Base-by-base conservation (phyloP, 2,113 vertebrate species). In the Gorsachius goisagi region DNA sequence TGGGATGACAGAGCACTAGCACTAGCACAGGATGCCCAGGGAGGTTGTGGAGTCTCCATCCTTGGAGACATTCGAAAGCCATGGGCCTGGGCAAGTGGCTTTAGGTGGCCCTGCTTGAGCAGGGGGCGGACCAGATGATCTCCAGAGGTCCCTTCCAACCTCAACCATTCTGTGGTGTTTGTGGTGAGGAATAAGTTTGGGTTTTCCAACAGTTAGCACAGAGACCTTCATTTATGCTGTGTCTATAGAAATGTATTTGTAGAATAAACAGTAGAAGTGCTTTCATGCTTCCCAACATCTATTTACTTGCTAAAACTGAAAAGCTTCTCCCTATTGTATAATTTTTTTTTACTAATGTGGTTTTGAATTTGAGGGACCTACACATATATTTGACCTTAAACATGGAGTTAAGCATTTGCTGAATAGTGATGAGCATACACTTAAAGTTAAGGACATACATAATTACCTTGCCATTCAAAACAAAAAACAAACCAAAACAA, bases 11-110 rank as follows among this genome's bases (percentile, higher is more conserved):
- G 20, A 88, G 30, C 15, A 21, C 23, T 49, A 50, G 30, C 26
- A 71, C 16, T 49, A 50, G 30, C 26, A 71, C 16, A 53, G 44
- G 23, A 8, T 72, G 5, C 23, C 53, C 30, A 26, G 11, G 5
- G 7, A 53, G 3, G 5, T 15, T 80, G 41, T 10, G 2, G 1
- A 21, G 2, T 77, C 21, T 53, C 55, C n/a, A 23, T 30, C 15
- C 27, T 33, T 33, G n/a, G 27, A 39, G 18, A 26, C 12, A 63
- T 11, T n/a, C 55, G 45, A 76, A 76, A 49, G 8, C 2, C 5
- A 2, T 11, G 16, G 15, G 1, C 7, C 19, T 64, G 22, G 27
- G 30, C 6, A 64, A 59, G 3, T 0, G 11, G 11, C 24, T 73
- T 35, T 69, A 33, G 32, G 21, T 33, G 2, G 2, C 19, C 16